These are phyloP conservation scores for Phoebastria nigripes DNA, from an alignment of 2,797 vertebrate genomes.

Conservation along the genomic window DNA sequence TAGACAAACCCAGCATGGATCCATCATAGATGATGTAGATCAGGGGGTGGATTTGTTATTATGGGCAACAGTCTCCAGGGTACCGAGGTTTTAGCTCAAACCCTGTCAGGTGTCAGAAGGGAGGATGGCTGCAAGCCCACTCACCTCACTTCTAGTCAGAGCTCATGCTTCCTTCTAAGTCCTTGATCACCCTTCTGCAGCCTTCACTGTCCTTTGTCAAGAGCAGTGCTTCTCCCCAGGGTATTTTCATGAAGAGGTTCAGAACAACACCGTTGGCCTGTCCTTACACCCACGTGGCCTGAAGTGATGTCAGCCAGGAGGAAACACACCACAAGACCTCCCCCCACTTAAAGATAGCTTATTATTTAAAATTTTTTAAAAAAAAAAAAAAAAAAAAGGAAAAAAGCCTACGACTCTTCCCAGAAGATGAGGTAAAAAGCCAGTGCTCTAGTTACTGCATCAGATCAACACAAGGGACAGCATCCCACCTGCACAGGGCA, in stretches of 20 bases:
- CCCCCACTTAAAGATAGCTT: background rate
- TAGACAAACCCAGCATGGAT: background rate
- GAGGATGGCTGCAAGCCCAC: background rate
- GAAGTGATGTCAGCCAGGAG: background rate
- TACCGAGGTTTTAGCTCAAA: background rate
- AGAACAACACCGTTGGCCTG: background rate
- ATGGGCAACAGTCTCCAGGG: background rate
- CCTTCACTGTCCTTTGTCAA: background rate
- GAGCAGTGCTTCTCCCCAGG: background rate
- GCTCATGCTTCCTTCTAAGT: background rate
- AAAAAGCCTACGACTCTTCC: background rate
- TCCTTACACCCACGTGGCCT: background rate
- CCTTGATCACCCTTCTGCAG: background rate
- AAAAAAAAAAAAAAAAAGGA: background rate
- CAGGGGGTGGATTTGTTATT: background rate
- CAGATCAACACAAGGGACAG: background rate
- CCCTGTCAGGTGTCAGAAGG: background rate
- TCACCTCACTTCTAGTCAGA: background rate
- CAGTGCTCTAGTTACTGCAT: no score
- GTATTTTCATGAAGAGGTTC: background rate
- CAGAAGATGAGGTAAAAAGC: background rate
- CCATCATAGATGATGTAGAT: fast-evolving
- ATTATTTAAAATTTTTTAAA: background rate
- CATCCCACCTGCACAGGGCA: background rate
- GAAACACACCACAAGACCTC: background rate